Percentiles rank a stretch among this genome's conserved stretches.
Evolutionary conservation across 2,797 vertebrate genomes (phyloP).

Genomic region (Poliocrania exsul): DNA sequence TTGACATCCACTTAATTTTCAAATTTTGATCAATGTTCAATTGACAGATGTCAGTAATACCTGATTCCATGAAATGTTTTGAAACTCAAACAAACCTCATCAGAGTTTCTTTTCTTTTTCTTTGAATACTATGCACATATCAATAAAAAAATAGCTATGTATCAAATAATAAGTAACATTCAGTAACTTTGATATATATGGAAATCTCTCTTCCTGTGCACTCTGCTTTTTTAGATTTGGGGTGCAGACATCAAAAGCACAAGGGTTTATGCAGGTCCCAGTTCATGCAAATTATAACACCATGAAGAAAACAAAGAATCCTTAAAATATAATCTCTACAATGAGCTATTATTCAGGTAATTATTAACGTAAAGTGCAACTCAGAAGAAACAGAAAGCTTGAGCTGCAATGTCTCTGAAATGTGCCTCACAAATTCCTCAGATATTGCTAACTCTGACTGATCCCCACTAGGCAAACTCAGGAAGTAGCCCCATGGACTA

Average conservation of each 20-base stretch:
- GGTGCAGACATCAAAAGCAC: neutral
- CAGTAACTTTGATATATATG: neutral
- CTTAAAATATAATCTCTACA: neutral
- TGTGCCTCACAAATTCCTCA: slow-evolving; percentile 72
- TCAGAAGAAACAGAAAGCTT: slow-evolving; percentile 14
- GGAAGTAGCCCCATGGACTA: slow-evolving; percentile 85
- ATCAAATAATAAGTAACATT: neutral
- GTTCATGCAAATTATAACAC: neutral
- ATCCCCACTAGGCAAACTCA: slow-evolving; percentile 82
- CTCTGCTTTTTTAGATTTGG: neutral
- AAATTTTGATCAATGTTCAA: neutral
- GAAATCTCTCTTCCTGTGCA: neutral
- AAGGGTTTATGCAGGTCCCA: neutral
- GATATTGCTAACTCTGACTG: slow-evolving; percentile 79
- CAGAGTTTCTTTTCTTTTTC: neutral
- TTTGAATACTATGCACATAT: neutral
- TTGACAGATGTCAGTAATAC: neutral
- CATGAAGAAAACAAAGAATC: neutral
- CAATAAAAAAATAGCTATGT: neutral
- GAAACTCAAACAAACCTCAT: neutral
- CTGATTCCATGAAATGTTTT: neutral
- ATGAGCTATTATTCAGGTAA: neutral
- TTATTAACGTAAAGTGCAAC: neutral
- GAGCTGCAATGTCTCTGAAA: slow-evolving; percentile 40
- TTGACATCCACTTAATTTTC: neutral